phyloP scores from a whole-genome alignment of 2,113 vertebrate species.

The Gallinago media region DNA sequence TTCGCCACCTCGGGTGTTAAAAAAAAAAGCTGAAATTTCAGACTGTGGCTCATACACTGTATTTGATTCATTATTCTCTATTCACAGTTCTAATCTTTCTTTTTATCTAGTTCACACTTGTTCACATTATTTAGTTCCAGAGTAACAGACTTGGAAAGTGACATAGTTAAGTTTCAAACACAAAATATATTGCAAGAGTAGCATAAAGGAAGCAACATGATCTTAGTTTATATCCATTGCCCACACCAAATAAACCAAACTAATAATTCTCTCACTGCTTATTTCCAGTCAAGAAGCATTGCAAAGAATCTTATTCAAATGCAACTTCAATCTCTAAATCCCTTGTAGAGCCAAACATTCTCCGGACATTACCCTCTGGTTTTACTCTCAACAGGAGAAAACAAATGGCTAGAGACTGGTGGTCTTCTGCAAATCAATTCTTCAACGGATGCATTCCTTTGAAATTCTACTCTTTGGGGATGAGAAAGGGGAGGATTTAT shows the following conservation, averaged over 20 bases:
- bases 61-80: not conserved
- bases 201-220: not conserved
- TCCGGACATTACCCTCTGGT: not conserved
- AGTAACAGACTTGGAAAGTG: not conserved
- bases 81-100: not conserved
- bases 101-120: not conserved
- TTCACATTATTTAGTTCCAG: not conserved
- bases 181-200: not conserved
- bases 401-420: not conserved
- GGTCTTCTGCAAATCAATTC: not conserved
- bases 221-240: not conserved
- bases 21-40: not conserved
- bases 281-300: slow-evolving; percentile 10
- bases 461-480: not conserved
- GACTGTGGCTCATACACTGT: not conserved
- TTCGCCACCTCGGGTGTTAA: not conserved
- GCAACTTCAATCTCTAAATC: not conserved
- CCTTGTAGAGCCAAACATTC: not conserved
- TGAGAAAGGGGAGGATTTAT: not conserved
- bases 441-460: not conserved
- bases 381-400: not conserved
- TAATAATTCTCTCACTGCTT: not conserved
- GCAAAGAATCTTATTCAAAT: not conserved
- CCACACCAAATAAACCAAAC: not conserved
- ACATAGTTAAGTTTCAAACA: not conserved